phyloP scores from a whole-genome alignment of 1,140 invertebrate species.

The Mya arenaria region DNA sequence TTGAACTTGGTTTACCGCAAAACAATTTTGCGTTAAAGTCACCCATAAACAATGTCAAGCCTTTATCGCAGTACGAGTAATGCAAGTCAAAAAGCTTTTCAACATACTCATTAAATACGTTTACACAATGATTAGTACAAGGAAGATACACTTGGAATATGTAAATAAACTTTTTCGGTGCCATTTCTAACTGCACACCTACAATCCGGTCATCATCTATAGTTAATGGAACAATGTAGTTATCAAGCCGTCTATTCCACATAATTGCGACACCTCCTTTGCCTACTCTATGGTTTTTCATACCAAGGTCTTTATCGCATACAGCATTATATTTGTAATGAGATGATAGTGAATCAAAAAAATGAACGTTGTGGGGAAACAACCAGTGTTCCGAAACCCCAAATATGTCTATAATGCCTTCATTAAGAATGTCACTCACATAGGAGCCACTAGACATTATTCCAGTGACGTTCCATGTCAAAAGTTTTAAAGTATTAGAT shows the following conservation, averaged over 20 bases:
- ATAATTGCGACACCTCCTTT: conserved; percentile 28
- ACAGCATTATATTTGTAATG: conserved; percentile 15
- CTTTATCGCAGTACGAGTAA: no score
- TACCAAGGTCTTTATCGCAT: neutral
- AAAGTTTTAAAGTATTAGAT: no score
- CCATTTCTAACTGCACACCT: conserved; percentile 25
- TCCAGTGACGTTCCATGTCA: no score
- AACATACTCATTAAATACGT: conserved; percentile 8
- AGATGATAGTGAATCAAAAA: neutral
- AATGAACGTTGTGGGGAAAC: conserved; percentile 20
- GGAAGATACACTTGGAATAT: conserved; percentile 29
- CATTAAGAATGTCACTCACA: no score
- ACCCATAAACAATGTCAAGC: no score
- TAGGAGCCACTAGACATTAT: no score
- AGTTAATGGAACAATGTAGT: neutral
- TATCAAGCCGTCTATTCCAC: conserved; percentile 25
- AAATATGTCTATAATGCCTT: no score
- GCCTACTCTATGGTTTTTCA: neutral
- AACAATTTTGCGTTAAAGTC: no score
- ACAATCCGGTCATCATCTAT: conserved; percentile 22
- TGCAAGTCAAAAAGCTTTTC: conserved; percentile 15
- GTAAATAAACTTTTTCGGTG: conserved; percentile 2
- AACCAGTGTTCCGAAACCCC: conserved; percentile 33
- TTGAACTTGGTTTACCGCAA: no score
- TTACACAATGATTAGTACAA: conserved; percentile 7